A percentile compares a stretch with the other conserved stretches of the same genome.
These are phyloP conservation scores for Syritta pipiens DNA, from an alignment of 2,888 invertebrate species.

Conservation along the genomic window DNA sequence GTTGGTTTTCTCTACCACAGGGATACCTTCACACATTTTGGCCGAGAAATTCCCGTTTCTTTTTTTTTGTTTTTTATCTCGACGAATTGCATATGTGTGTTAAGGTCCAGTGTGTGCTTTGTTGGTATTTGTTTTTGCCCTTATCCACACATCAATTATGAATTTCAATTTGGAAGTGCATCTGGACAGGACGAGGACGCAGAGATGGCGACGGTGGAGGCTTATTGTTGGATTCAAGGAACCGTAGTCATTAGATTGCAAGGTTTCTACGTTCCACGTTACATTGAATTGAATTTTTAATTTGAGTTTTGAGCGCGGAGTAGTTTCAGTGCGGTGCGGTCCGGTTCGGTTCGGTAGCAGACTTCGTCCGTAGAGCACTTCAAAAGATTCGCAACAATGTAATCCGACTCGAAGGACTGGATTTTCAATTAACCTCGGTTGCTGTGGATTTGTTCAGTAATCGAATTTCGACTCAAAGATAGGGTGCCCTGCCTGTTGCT, in stretches of 20 bases:
- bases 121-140: conserved; percentile 16
- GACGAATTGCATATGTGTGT: not conserved
- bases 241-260: conserved; percentile 1
- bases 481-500: too few relatives aligned
- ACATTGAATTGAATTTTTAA: conserved; percentile 23
- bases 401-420: too few relatives aligned
- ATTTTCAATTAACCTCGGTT: too few relatives aligned
- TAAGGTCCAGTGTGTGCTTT: not conserved
- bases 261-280: not conserved
- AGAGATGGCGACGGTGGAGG: not conserved
- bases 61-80: conserved; percentile 4
- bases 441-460: too few relatives aligned
- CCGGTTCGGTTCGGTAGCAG: too few relatives aligned
- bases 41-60: not conserved
- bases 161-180: conserved; percentile 61
- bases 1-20: conserved; percentile 41
- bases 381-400: too few relatives aligned
- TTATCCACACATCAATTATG: conserved; percentile 56
- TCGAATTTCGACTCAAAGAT: too few relatives aligned
- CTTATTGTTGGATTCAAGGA: conserved; percentile 5
- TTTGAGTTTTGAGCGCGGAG: not conserved
- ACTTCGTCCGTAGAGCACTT: too few relatives aligned
- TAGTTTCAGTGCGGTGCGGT: too few relatives aligned
- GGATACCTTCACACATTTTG: conserved; percentile 23
- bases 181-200: not conserved